Conservation (phyloP, 2,888 invertebrate genomes). For the Tineola bisselliella region DNA sequence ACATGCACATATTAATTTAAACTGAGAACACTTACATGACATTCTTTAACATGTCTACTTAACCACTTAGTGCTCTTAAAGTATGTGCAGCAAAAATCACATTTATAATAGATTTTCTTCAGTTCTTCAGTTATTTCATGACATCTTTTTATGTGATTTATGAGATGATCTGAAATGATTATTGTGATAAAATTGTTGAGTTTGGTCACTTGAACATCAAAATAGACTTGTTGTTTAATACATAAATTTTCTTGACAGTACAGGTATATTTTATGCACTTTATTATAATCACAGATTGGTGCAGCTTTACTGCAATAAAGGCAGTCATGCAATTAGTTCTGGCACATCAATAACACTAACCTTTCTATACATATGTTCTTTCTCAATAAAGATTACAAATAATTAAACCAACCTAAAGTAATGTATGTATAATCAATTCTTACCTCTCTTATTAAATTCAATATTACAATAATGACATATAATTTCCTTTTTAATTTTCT, state of each 20-base stretch:
- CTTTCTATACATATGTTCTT: too few species aligned
- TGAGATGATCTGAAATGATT: neutral
- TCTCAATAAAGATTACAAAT: too few species aligned
- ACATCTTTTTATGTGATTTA: neutral
- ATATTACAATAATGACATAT: neutral
- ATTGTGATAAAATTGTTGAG: too few species aligned
- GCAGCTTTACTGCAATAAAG: too few species aligned
- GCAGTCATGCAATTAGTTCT: too few species aligned
- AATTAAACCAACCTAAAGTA: too few species aligned
- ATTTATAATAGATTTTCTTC: neutral
- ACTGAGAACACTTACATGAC: neutral
- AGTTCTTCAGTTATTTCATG: constrained; percentile 1
- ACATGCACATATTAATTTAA: neutral
- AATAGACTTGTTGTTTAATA: too few species aligned
- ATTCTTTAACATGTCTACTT: neutral
- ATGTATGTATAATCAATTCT: neutral
- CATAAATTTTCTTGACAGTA: too few species aligned
- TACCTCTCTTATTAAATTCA: neutral
- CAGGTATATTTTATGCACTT: too few species aligned
- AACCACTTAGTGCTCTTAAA: neutral
- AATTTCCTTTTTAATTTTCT: neutral
- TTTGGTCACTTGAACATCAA: too few species aligned
- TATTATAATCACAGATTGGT: too few species aligned
- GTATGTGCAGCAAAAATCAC: neutral
- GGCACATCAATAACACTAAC: too few species aligned